Percentiles rank a stretch among this genome's conserved stretches.
phyloP scores from a whole-genome alignment of 2,113 vertebrate genomes.

The Gymnogyps californianus region DNA sequence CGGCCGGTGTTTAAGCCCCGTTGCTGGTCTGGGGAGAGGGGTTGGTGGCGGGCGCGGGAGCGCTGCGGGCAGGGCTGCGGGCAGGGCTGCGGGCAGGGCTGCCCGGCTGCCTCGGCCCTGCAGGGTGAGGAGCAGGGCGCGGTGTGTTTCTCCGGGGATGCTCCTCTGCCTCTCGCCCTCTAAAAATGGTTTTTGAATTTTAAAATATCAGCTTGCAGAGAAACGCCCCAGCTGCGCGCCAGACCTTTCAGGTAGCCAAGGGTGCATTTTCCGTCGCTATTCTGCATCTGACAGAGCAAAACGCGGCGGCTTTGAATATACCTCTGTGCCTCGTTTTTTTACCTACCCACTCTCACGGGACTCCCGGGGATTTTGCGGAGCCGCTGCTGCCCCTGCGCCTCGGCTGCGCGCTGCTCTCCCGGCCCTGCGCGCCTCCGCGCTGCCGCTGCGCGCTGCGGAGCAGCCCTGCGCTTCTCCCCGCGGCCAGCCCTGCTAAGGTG shows the following conservation, averaged over 20 bases:
- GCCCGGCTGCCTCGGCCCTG: neutral
- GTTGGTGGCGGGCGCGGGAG: neutral
- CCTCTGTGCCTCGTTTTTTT: neutral
- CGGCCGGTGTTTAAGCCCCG: neutral
- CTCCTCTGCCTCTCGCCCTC: neutral
- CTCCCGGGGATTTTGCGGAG: neutral
- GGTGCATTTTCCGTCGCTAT: neutral
- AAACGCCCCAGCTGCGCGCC: neutral
- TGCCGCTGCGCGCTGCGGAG: neutral
- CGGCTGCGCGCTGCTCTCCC: neutral
- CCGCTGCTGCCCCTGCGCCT: neutral
- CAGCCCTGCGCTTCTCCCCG: neutral
- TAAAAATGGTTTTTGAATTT: neutral
- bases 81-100: neutral
- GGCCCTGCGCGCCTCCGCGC: neutral
- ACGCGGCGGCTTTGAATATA: neutral
- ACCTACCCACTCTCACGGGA: neutral
- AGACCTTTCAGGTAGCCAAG: neutral
- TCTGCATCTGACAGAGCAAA: neutral
- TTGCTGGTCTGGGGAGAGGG: neutral
- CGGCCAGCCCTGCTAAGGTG: neutral
- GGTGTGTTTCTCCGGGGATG: neutral
- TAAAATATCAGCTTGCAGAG: neutral
- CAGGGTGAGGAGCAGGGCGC: neutral
- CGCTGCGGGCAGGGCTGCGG: too few relatives aligned